Base-by-base conservation (phyloP, 2,888 invertebrate genomes). In the Leucophora obtusa region DNA sequence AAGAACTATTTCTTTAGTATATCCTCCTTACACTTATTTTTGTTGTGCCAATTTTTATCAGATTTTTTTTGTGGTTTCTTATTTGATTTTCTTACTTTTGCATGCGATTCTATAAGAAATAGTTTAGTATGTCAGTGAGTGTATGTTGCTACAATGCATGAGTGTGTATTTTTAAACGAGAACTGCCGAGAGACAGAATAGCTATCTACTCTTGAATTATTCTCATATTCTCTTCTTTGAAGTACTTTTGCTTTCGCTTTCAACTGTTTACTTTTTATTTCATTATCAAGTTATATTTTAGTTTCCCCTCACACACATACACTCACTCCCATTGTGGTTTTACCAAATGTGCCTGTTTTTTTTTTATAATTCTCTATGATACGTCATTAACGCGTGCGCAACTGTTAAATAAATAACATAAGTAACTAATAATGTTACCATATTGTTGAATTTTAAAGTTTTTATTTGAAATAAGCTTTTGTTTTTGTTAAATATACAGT, bases 201-300 rank as follows among this genome's bases (percentile, higher is more conserved):
- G 15, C 6, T 4, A 50, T 24, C 6, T 4, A 24, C 28, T 28
- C 2, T 10, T 9, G 17, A 43, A 21, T 35, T 17, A 6, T 53
- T 51, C 35, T 73, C 28, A 7, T 7, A 28, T 4, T 28, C 7
- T 58, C 33, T 58, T 15, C 51, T 53, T 63, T 70, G 82, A 84
- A 86, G 76, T 85, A 87, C 88, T 88, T 87, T 88, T 87, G 88
- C 88, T 87, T 87, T 87, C 88, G 87, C 83, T 85, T 83, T 83
- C 85, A 87, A 87, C 86, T 86, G 87, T 84, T 83, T 35, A 53
- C 47, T 47, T 47, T 47, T 6, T 47, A 47, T 73, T 72, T 70
- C 79, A 74, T 74, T 74, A 79, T 74, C 74, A 79, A 59, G 65
- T 60, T 54, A 18, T 33, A 33, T n/a, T 68, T 56, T 6, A 28